Evolutionary conservation across 37 sponge, comb jelly and placozoan species (phyloP), one percentile per base, ranked within the genome.

Genomic region (Chondrosia reniformis): DNA sequence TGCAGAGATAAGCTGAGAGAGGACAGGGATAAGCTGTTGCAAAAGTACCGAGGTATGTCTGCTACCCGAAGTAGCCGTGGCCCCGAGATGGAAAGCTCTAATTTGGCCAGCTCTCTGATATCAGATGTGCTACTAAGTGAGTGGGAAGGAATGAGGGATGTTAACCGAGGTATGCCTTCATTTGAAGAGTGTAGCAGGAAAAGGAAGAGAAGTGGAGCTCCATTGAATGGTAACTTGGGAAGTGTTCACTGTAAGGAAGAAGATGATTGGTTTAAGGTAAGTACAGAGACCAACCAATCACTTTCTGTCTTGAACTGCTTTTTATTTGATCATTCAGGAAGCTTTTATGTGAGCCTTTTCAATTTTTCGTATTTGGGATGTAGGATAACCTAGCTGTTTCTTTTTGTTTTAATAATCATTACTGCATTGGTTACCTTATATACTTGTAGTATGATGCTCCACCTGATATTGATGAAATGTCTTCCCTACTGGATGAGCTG

Each of bases 401-500:
- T 17, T 19, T 49, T 17, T 49, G 54, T 49, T 49, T 17, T 49
- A 22, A 49, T 15, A 49, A 15, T 49, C 52, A 49, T 49, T 19
- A 21, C 19, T 63, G 67, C 67, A 28, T 63, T 21, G 19, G 13
- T 63, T 33, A 12, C 36, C 19, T 69, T 69, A 7, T 32, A 24
- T 33, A 25, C 21, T 10, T 55, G 6, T 22, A 67, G 65, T 45
- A 67, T 33, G 71, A 64, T 9, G 40, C 34, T 72, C 63, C 46
- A n/a, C 49, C 52, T 27, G 84, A 86, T 43, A 49, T 86, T 27
- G 80, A 91, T 12, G 43, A 78, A 31, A 75, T 91, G 32, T 55
- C 86, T 33, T 45, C 63, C 15, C 39, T 86, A n/a, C 67, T 91
- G 49, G 91, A 91, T 15, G 84, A 86, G 24, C 72, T 91, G 22